Percentiles rank a stretch among this genome's conserved stretches.
Conservation (phyloP, 1,140 invertebrate genomes). For the Diplogasteroides magnus region DNA sequence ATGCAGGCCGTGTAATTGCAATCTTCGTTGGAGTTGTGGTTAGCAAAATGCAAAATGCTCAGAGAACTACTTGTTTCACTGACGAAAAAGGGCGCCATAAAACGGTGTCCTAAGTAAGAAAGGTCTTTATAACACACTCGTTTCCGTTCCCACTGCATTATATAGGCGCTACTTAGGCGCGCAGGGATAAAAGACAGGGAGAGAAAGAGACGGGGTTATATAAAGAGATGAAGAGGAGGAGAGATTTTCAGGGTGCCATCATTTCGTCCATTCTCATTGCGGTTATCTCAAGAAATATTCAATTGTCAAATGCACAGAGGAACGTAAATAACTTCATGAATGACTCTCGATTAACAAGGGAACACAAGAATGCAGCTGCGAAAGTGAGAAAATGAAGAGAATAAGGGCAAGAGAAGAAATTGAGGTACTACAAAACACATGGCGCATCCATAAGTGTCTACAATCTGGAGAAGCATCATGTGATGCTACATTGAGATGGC, state of each 20-base stretch:
- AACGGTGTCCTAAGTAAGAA: too few relatives aligned
- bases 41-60: constrained; percentile 63
- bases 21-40: constrained; percentile 98
- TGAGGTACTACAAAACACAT: constrained; percentile 52
- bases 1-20: constrained; percentile 93
- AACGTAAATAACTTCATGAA: constrained; percentile 56
- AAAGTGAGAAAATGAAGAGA: constrained; percentile 8
- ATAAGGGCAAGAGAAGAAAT: background rate
- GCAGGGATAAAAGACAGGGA: too few relatives aligned
- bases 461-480: constrained; percentile 27
- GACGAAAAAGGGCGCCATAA: too few relatives aligned
- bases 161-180: too few relatives aligned
- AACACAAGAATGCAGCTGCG: constrained; percentile 51
- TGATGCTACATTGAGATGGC: constrained; percentile 40
- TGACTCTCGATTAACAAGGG: constrained; percentile 45
- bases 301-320: constrained; percentile 39
- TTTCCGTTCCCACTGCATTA: background rate
- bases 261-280: constrained; percentile 55
- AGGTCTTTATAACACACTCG: too few relatives aligned
- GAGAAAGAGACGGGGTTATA: too few relatives aligned
- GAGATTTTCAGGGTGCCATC: constrained; percentile 44
- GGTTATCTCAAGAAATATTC: constrained; percentile 52
- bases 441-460: constrained; percentile 50
- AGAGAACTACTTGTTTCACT: too few relatives aligned
- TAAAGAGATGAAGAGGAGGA: background rate